Percentiles rank a stretch among this genome's conserved stretches.
Conservation (phyloP, 2,113 vertebrate genomes). For the Pantherophis guttatus region DNA sequence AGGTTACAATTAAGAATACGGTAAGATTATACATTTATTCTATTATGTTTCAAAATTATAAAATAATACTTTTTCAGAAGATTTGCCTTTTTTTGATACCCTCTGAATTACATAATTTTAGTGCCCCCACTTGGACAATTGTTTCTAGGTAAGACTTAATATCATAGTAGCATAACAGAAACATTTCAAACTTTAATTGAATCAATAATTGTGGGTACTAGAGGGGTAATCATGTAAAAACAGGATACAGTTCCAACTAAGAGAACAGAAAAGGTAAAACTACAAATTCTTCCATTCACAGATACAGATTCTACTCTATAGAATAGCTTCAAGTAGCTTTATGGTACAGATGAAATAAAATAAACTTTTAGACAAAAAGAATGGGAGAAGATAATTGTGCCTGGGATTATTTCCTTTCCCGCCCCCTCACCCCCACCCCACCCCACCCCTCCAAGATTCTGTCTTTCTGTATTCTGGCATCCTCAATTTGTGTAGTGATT, state of each 20-base stretch:
- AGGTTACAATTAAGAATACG: background rate
- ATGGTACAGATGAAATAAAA: background rate
- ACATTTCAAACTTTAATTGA: background rate
- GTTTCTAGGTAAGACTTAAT: background rate
- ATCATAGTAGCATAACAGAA: background rate
- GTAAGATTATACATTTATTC: background rate
- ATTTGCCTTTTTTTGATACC: background rate
- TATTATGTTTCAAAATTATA: background rate
- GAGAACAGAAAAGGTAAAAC: background rate
- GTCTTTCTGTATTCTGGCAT: background rate
- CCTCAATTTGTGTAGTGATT: background rate
- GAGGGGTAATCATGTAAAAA: background rate
- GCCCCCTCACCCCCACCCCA: no score
- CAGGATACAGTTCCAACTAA: background rate
- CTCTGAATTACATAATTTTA: background rate
- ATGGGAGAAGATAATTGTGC: background rate
- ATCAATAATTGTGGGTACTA: background rate
- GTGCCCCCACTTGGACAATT: background rate
- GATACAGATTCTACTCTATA: background rate
- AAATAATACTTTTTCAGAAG: background rate
- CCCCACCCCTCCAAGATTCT: background rate
- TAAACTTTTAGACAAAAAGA: background rate
- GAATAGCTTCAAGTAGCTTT: background rate
- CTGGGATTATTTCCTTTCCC: background rate
- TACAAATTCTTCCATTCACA: background rate